A percentile compares a stretch with the other conserved stretches of the same genome.
phyloP scores from a whole-genome alignment of 2,797 vertebrate genomes.

The Erpetoichthys calabaricus region DNA sequence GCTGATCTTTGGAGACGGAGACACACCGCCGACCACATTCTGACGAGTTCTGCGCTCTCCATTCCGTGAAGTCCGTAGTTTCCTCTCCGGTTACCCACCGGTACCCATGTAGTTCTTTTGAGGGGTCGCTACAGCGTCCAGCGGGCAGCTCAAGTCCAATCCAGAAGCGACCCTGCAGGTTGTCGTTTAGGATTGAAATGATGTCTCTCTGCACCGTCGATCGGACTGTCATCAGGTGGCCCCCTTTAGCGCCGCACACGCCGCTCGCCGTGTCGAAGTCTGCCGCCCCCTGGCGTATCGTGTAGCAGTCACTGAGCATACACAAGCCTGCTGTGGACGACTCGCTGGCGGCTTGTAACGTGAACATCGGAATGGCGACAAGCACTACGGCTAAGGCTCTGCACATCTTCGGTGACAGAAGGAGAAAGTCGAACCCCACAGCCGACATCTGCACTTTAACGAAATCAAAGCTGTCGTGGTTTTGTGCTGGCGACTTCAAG shows the following conservation, averaged over 20 bases:
- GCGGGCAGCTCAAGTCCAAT: conserved; percentile 30
- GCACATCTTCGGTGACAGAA: too few species aligned
- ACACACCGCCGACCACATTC: conserved; percentile 37
- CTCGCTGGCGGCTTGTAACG: background rate
- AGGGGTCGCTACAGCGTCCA: background rate
- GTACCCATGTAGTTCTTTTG: conserved; percentile 34
- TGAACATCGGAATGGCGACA: conserved; percentile 7
- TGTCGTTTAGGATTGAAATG: conserved; percentile 14
- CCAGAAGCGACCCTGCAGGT: conserved; percentile 20
- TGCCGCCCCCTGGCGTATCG: conserved; percentile 20
- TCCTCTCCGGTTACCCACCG: conserved; percentile 40
- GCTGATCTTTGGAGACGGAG: conserved; percentile 21
- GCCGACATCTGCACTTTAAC: too few species aligned
- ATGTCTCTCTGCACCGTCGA: conserved; percentile 41
- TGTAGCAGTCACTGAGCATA: conserved; percentile 36
- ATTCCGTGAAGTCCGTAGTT: conserved; percentile 30
- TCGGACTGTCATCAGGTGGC: conserved; percentile 47
- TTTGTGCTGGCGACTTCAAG: too few species aligned
- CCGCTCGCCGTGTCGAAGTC: conserved; percentile 27
- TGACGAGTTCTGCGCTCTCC: conserved; percentile 13
- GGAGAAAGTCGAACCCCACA: too few species aligned
- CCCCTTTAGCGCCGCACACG: conserved; percentile 24
- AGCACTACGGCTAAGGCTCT: too few species aligned
- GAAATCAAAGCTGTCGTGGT: too few species aligned
- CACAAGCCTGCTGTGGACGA: conserved; percentile 24